These are phyloP conservation scores for Panulirus ornatus DNA, from an alignment of 1,140 invertebrate genomes.

Conservation along the genomic window DNA sequence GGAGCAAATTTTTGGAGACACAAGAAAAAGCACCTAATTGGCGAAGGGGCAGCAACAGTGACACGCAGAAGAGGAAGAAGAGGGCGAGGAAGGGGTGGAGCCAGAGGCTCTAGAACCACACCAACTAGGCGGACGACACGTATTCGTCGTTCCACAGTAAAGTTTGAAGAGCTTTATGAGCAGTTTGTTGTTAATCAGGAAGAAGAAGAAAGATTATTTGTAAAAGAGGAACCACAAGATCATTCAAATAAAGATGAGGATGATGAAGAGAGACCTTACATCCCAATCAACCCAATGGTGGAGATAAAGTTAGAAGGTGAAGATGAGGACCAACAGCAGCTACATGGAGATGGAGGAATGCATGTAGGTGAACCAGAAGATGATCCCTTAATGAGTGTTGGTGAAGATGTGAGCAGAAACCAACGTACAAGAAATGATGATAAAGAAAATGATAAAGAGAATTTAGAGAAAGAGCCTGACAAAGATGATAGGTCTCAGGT, in stretches of 20 bases:
- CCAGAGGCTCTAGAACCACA: background rate
- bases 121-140: conserved; percentile 43
- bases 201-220: conserved; percentile 3
- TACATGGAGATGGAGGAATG: background rate
- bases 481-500: background rate
- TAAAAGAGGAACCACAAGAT: conserved; percentile 51
- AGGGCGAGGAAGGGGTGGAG: conserved; percentile 45
- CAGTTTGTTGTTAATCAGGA: conserved; percentile 35
- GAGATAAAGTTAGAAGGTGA: conserved; percentile 60
- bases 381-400: background rate
- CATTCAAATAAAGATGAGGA: conserved; percentile 34
- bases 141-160: conserved; percentile 20
- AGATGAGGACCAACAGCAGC: conserved; percentile 33
- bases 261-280: conserved; percentile 50
- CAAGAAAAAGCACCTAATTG: conserved; percentile 63
- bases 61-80: conserved; percentile 49
- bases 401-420: no score
- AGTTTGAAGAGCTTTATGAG: conserved; percentile 48
- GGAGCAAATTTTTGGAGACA: conserved; percentile 68
- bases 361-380: background rate
- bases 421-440: background rate
- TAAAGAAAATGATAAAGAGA: background rate
- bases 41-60: conserved; percentile 51
- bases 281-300: conserved; percentile 60
- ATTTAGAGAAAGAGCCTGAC: background rate